Base-by-base conservation (phyloP, 2,888 invertebrate species). In the Eilema sororculum region DNA sequence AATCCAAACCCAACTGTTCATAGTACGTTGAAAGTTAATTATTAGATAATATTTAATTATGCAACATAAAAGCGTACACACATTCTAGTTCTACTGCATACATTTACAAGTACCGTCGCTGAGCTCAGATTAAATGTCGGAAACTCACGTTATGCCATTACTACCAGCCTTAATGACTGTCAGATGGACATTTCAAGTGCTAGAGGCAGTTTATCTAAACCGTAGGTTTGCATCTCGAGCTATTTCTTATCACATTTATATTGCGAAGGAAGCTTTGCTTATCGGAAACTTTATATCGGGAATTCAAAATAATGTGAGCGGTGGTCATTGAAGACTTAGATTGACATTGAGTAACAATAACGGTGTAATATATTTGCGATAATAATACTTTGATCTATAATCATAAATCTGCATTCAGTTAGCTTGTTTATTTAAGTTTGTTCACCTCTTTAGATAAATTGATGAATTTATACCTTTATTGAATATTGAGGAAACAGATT, bases 101-200 rank as follows among this genome's bases (percentile, higher is more conserved):
- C 69, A 80, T 77, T 76, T 67, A 67, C 65, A 69, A 74, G 67
- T 52, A n/a, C 52, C 52, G n/a, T 74, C 62, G 37, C 63, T 68
- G 62, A 76, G 71, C 68, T 67, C 74, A 79, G 77, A 81, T 77
- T 67, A 76, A 71, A 75, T 46, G 75, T 78, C 79, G 80, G 84
- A 84, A 84, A 88, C 85, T 84, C 78, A 84, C 78, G 86, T 87
- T 85, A 85, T 84, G 85, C 88, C 89, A 90, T 90, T 89, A 90
- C 86, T 85, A 82, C 84, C 81, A 82, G 83, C 84, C 85, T 84
- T 83, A 83, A 86, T 78, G 76, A 84, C 83, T 85, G 84, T 86
- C 86, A 85, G 86, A 78, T 83, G 86, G 86, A 88, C 86, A 86
- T 87, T 87, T 83, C 85, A 84, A 88, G 80, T 77, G 86, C 82